Base-by-base conservation (phyloP, 2,888 invertebrate species). In the Thysanoteuthis rhombus region DNA sequence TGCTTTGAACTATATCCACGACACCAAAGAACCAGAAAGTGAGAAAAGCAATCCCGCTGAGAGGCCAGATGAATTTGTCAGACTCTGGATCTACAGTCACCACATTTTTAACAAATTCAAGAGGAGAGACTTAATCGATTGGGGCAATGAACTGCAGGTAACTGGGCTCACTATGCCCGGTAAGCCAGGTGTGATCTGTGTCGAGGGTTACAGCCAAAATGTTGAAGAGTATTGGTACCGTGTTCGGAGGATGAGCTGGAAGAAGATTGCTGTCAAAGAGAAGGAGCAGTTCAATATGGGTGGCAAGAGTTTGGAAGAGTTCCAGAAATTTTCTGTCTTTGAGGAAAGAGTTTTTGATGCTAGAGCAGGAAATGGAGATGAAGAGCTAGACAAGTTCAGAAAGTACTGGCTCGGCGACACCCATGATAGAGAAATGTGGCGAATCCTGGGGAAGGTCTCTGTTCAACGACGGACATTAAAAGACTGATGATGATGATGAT, bases 41-140 rank as follows among this genome's bases (percentile, higher is more conserved):
- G 39, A 45, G 1, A 28, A 19, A 32, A 92, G 25, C 25, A 39
- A 42, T 40, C 6, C 32, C 5, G 38, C 36, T 93, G 38, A 38
- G 22, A 36, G 36, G 19, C 36, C 36, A 36, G 47, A 93, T n/a
- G 93, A 94, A 45, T 96, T 97, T 94, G 95, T 97, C 90, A 97
- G 99, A 93, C 97, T 98, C 94, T 99, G 99, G 99, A 98, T 99
- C 95, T 98, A 98, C 97, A 99, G 99, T 92, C 99, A 99, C 97
- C 99, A 99, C 96, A 99, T 99, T 95, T 99, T 98, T 96, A 98
- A 98, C 96, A 98, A 98, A 97, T 98, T 98, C 58, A 99, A 99
- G 97, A 97, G 99, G 93, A 98, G 98, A 95, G 98, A 98, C 95
- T 98, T 99, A 91, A 95, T 98, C 4, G 98, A 98, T 95, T 97